phyloP scores from a whole-genome alignment of 2,797 vertebrate species.

The Xyrichtys novacula region DNA sequence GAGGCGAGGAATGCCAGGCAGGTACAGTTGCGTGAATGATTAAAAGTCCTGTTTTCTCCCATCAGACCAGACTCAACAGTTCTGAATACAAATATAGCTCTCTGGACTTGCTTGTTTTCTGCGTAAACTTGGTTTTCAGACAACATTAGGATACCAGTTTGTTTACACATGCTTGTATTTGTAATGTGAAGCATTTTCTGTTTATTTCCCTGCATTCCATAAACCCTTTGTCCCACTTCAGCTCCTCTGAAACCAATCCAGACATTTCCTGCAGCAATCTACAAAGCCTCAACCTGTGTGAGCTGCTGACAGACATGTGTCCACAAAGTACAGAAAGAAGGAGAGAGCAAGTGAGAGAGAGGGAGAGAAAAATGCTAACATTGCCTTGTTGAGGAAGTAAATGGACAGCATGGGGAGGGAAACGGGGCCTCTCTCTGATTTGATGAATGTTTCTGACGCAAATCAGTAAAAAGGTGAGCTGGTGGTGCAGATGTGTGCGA shows the following conservation, averaged over 20 bases:
- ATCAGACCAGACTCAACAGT: conserved; percentile 1
- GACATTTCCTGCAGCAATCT: conserved; percentile 50
- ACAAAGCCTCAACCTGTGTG: conserved; percentile 52
- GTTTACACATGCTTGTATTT: conserved; percentile 17
- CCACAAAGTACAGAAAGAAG: conserved; percentile 45
- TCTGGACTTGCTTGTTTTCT: neutral
- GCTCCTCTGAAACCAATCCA: conserved; percentile 47
- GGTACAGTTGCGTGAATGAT: conserved; percentile 45
- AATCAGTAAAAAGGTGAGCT: conserved; percentile 58
- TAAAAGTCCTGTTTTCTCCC: conserved; percentile 41
- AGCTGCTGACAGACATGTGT: conserved; percentile 56
- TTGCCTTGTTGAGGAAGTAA: conserved; percentile 35
- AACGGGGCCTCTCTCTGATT: conserved; percentile 56
- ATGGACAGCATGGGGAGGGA: conserved; percentile 32
- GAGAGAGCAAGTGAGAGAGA: too few species aligned
- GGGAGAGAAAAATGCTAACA: too few species aligned
- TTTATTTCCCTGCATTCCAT: conserved; percentile 30
- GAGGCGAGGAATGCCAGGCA: conserved; percentile 47
- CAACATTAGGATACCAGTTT: conserved; percentile 19
- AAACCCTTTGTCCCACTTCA: conserved; percentile 47
- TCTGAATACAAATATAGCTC: conserved; percentile 33
- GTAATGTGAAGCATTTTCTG: conserved; percentile 14
- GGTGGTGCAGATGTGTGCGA: conserved; percentile 33
- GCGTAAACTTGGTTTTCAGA: conserved; percentile 6
- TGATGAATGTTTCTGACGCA: conserved; percentile 65